A percentile compares a stretch with the other conserved stretches of the same genome.
Conservation (phyloP, 64 coral and sea anemone species). For the Catalaphyllia jardinei region DNA sequence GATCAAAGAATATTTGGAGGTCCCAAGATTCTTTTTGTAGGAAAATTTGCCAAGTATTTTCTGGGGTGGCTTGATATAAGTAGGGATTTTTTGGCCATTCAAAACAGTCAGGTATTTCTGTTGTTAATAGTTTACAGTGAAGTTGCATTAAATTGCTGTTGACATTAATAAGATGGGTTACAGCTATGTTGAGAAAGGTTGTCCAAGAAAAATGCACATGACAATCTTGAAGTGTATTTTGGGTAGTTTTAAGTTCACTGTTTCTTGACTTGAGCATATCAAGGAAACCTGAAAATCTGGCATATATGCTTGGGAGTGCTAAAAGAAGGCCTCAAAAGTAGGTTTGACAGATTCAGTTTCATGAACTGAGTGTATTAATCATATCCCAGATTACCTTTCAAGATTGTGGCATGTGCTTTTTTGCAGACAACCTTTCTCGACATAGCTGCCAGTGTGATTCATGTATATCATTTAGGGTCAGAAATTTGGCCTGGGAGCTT, state of each 20-base stretch:
- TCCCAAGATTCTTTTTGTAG: too few species aligned
- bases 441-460: neutral
- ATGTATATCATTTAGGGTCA: too few species aligned
- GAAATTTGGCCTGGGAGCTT: too few species aligned
- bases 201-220: neutral
- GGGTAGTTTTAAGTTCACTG: neutral
- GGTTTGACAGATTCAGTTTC: neutral
- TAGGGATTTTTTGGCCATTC: too few species aligned
- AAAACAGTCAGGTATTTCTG: too few species aligned
- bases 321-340: neutral
- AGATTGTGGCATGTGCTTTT: neutral
- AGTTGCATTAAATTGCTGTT: too few species aligned
- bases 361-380: neutral
- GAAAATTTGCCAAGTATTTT: too few species aligned
- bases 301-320: neutral
- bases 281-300: neutral
- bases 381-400: slow-evolving; percentile 7
- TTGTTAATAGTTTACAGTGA: too few species aligned
- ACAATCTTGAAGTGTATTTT: neutral
- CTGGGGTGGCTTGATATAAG: too few species aligned
- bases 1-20: too few species aligned
- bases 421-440: slow-evolving; percentile 3
- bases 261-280: neutral
- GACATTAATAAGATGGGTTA: too few species aligned
- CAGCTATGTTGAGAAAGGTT: slow-evolving; percentile 11